These are phyloP conservation scores for Psittacula echo DNA, from an alignment of 2,797 vertebrate species.

Conservation along the genomic window DNA sequence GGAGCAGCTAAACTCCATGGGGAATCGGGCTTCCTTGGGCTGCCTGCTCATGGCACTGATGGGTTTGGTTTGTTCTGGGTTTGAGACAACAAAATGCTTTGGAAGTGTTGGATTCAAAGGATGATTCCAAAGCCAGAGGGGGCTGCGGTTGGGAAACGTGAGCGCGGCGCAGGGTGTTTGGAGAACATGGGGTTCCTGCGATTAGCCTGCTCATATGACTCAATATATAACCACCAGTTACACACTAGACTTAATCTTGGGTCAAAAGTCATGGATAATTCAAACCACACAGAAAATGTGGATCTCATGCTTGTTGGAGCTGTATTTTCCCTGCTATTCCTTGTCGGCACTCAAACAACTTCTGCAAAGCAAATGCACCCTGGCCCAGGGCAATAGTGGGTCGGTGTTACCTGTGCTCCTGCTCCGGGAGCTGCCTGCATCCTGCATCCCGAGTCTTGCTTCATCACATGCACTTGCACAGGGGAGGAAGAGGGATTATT, in stretches of 20 bases:
- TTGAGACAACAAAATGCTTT: conserved; percentile 2
- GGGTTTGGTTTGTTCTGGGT: conserved; percentile 31
- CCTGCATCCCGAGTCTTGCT: not conserved
- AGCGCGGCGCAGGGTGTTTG: conserved; percentile 16
- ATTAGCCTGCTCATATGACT: conserved; percentile 50
- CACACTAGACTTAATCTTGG: conserved; percentile 65
- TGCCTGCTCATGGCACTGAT: not conserved
- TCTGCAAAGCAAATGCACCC: not conserved
- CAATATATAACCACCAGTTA: conserved; percentile 59
- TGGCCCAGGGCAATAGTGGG: not conserved
- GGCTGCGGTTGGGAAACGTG: conserved; percentile 13
- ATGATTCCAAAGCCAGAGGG: conserved; percentile 45
- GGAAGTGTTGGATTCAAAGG: conserved; percentile 38
- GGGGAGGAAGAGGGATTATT: not conserved
- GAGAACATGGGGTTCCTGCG: conserved; percentile 57
- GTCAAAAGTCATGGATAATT: conserved; percentile 65
- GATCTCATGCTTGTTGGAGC: not conserved
- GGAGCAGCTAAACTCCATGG: not conserved
- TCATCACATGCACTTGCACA: not conserved
- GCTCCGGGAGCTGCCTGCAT: accelerated
- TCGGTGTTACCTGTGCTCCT: not conserved
- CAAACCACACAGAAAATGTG: conserved; percentile 33
- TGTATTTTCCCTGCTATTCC: not conserved
- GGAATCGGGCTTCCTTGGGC: not conserved
- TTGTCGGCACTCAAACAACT: not conserved